Evolutionary conservation across 2,797 vertebrate genomes (phyloP), one percentile per base, ranked within the genome.

Genomic region (Odontamblyopus lacepedii): DNA sequence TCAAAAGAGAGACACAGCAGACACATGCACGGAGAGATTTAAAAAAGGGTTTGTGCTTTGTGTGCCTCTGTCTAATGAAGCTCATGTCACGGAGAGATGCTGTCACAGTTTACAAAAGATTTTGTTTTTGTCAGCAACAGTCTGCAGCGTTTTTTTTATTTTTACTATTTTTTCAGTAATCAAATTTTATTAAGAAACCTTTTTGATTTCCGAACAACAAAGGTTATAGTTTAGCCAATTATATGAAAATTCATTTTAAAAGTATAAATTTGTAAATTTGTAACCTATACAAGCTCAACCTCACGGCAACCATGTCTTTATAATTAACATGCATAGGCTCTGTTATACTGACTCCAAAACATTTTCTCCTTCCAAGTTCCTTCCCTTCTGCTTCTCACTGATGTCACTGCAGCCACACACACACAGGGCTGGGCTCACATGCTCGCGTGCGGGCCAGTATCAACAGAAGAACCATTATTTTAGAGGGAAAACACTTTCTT

Each of bases 401-500:
- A 88, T 85, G 82, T 89, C 83, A 85, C 72, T 27, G 26, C 70
- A 29, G 38, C 44, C 50, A 70, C 11, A 32, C 18, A 35, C 67
- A 63, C 73, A 44, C 3, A 16, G 57, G 12, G 57, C 74, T 41
- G 67, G 18, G 18, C 44, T 59, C 51, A 77, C 70, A 73, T 71
- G 35, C 53, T n/a, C 72, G 71, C 29, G 50, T 12, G 32, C 64
- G 70, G 73, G 77, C 76, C 64, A 64, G 77, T 79, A 74, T 83
- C 73, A 80, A 69, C 77, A 63, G 57, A 61, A 61, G 59, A 72
- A 69, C 56, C 78, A 74, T 86, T 81, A 88, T 79, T 86, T 84
- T 84, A 72, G 77, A 80, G 71, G 72, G 77, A 82, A 85, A 82
- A 41, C 41, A 80, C 76, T 83, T 83, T 74, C 75, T 79, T 0